Evolutionary conservation across 1,140 invertebrate genomes (phyloP).

Genomic region (Yoshiicerus persimilis): DNA sequence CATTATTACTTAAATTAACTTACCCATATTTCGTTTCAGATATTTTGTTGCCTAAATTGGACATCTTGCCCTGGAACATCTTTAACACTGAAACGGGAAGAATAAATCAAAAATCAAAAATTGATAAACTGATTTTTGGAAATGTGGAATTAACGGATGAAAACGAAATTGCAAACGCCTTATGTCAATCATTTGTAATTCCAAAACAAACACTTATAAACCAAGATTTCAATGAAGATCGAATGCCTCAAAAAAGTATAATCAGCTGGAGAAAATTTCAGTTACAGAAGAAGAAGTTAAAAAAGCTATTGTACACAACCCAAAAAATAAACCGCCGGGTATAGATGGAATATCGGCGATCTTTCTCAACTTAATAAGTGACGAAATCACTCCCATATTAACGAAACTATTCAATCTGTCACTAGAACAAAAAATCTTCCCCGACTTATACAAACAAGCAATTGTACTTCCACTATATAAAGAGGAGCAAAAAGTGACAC

Average conservation of each 20-base stretch:
- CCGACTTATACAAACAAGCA: neutral
- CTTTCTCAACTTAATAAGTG: neutral
- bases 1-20: no score
- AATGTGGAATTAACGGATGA: neutral
- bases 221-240: neutral
- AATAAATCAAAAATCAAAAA: neutral
- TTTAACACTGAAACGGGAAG: neutral
- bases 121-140: neutral
- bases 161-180: no score
- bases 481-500: neutral
- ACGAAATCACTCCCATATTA: neutral
- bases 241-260: no score
- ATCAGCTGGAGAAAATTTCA: no score
- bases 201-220: neutral
- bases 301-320: neutral
- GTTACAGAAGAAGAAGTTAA: neutral
- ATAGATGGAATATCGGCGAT: neutral
- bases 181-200: neutral
- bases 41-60: no score
- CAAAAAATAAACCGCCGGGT: neutral
- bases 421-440: neutral
- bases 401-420: neutral
- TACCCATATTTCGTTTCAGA: no score
- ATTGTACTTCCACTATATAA: neutral
- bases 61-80: neutral